These are phyloP conservation scores for Corythornis madagascariensis DNA, from an alignment of 2,113 vertebrate species.

Conservation along the genomic window DNA sequence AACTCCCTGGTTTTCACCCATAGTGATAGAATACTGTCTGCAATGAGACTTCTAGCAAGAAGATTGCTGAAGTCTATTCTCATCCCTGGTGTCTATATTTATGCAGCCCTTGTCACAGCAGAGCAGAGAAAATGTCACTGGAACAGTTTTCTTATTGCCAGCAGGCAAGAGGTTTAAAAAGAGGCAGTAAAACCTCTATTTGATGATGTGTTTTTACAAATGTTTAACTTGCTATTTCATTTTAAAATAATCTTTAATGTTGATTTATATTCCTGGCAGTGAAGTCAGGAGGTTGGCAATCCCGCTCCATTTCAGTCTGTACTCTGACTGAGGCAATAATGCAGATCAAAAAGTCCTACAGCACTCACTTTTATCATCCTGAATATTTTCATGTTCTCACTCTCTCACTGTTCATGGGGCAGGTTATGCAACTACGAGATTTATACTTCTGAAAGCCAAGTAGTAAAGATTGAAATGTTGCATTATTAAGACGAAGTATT, in stretches of 20 bases:
- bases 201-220: conserved; percentile 61
- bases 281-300: conserved; percentile 53
- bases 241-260: conserved; percentile 45
- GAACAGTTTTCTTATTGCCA: conserved; percentile 58
- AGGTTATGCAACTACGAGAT: conserved; percentile 22
- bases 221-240: conserved; percentile 55
- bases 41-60: conserved; percentile 33
- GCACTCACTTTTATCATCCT: conserved; percentile 10
- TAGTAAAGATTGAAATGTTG: background rate
- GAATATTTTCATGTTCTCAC: conserved; percentile 10
- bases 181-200: conserved; percentile 46
- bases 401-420: conserved; percentile 17
- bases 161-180: conserved; percentile 48
- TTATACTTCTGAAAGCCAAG: conserved; percentile 15
- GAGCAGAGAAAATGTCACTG: conserved; percentile 51
- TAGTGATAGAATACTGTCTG: conserved; percentile 6
- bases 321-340: conserved; percentile 3
- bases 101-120: conserved; percentile 44
- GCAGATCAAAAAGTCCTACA: background rate
- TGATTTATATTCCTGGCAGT: conserved; percentile 64
- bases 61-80: conserved; percentile 44
- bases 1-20: background rate
- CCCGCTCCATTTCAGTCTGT: conserved; percentile 16
- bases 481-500: background rate
- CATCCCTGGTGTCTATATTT: conserved; percentile 30